Conservation (phyloP, 2,113 vertebrate species). For the Myocastor coypus region DNA sequence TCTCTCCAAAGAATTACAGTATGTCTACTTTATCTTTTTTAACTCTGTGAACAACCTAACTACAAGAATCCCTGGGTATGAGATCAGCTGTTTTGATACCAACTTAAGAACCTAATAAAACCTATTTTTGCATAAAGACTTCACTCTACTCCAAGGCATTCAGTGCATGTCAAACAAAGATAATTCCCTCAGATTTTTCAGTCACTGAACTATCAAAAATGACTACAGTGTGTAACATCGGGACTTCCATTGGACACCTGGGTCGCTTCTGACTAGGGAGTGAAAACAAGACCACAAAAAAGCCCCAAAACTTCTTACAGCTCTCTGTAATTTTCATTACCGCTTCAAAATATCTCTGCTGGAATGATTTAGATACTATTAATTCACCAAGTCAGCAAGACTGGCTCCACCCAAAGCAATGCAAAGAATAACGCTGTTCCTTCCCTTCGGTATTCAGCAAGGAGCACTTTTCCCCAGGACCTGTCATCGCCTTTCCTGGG, state of each 20-base stretch:
- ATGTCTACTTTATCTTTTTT: background rate
- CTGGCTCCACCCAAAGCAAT: accelerated
- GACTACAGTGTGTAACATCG: background rate
- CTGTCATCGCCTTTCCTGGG: background rate
- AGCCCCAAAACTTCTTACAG: background rate
- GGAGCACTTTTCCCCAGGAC: background rate
- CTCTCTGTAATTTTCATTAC: background rate
- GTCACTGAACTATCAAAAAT: slow-evolving; percentile 8
- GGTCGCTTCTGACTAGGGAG: background rate
- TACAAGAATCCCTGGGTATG: background rate
- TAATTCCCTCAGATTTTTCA: background rate
- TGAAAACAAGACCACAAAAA: background rate
- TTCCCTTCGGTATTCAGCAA: background rate
- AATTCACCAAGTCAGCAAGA: background rate
- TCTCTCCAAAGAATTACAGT: background rate
- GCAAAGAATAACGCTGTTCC: accelerated
- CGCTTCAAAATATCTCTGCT: background rate
- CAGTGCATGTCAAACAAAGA: background rate
- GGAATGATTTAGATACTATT: background rate
- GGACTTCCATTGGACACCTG: background rate
- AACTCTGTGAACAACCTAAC: background rate
- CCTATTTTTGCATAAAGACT: background rate
- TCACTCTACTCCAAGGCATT: background rate
- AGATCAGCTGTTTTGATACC: background rate
- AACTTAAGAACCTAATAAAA: background rate